phyloP scores from a whole-genome alignment of 2,797 vertebrate genomes.

The Danio jaintianensis region DNA sequence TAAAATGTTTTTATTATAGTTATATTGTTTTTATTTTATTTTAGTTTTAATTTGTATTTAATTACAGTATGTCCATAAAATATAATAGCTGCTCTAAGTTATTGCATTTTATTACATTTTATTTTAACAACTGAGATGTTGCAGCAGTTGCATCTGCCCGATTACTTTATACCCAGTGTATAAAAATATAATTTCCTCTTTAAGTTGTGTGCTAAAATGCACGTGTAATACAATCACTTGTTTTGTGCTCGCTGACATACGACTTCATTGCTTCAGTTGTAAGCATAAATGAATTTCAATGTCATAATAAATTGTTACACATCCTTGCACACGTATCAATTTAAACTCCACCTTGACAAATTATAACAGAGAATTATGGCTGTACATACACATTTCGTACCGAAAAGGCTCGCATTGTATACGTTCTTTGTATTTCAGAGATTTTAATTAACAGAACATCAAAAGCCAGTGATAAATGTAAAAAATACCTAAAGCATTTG shows the following conservation, averaged over 20 bases:
- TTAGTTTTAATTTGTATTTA: too few relatives aligned
- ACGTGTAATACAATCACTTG: background rate
- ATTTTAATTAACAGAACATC: background rate
- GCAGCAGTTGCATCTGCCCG: background rate
- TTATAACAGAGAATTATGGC: background rate
- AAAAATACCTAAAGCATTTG: background rate
- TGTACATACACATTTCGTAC: background rate
- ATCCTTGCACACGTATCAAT: background rate
- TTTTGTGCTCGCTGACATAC: background rate
- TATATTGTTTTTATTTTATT: too few relatives aligned
- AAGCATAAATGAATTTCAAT: background rate
- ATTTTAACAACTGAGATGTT: background rate
- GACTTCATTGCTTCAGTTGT: background rate
- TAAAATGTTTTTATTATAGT: background rate
- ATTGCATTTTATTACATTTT: background rate
- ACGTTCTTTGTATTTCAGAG: conserved; percentile 2
- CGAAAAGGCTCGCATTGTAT: too few relatives aligned
- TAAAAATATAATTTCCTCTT: background rate
- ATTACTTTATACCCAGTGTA: background rate
- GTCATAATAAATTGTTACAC: conserved; percentile 1
- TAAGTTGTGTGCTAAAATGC: background rate
- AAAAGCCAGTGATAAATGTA: background rate
- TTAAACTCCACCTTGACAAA: background rate
- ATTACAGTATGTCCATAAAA: too few relatives aligned
- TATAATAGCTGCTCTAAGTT: too few relatives aligned